A percentile compares a stretch with the other conserved stretches of the same genome.
Conservation (phyloP, 2,888 invertebrate genomes). For the Mythimna loreyi region DNA sequence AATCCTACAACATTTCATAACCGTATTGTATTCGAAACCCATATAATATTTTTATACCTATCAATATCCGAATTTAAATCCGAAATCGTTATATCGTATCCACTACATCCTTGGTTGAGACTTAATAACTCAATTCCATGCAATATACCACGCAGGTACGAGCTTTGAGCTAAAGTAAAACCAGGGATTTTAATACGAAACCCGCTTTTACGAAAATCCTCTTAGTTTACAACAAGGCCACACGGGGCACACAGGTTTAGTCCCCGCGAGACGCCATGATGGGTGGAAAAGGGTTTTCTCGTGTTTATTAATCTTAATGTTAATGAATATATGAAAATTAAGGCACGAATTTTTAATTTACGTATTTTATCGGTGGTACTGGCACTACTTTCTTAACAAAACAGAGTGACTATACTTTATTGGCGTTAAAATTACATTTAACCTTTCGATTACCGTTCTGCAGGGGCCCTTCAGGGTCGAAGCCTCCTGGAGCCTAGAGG, state of each 20-base stretch:
- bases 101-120: background rate
- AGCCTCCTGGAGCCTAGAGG: no score
- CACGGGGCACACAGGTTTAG: slow-evolving; percentile 2
- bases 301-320: background rate
- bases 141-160: slow-evolving; percentile 23
- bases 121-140: slow-evolving; percentile 38
- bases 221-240: background rate
- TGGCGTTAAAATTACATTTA: no score
- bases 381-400: background rate
- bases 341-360: background rate
- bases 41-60: no score
- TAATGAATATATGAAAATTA: background rate
- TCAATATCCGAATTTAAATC: no score
- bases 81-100: no score
- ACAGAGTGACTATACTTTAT: no score
- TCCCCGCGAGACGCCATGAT: background rate
- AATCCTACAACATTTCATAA: no score
- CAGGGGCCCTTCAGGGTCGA: no score
- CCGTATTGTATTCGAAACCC: no score
- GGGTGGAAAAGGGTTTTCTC: background rate
- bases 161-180: slow-evolving; percentile 5
- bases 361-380: background rate
- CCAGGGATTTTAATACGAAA: background rate
- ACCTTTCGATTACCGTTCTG: no score
- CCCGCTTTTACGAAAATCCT: background rate